Conservation (phyloP, 2,113 vertebrate species). For the Ovis canadensis region DNA sequence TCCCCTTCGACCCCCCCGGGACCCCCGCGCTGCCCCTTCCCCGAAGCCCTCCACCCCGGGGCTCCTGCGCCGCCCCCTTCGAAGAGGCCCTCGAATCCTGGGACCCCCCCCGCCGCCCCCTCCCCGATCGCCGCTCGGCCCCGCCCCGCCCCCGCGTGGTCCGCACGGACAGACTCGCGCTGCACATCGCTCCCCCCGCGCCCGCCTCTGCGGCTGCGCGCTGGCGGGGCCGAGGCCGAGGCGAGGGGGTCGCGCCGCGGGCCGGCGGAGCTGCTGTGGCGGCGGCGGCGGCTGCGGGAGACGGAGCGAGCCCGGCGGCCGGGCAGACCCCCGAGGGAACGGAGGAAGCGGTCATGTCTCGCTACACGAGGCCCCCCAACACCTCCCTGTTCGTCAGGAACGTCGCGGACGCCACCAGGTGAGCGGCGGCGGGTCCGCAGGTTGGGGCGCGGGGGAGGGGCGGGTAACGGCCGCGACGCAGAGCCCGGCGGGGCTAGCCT, state of each 20-base stretch:
- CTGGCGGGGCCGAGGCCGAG: slow-evolving; percentile 45
- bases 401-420: slow-evolving; percentile 80
- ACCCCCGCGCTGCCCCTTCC: rapidly evolving
- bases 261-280: slow-evolving; percentile 41
- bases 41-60: background rate
- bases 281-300: background rate
- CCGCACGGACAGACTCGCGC: background rate
- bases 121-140: background rate
- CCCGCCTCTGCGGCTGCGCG: slow-evolving; percentile 70
- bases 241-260: slow-evolving; percentile 61
- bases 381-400: slow-evolving; percentile 81
- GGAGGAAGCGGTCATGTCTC: slow-evolving; percentile 72
- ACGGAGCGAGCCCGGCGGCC: background rate
- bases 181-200: background rate
- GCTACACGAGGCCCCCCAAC: slow-evolving; percentile 80
- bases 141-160: background rate
- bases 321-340: background rate
- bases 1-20: too few species aligned
- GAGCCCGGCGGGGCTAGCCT: background rate
- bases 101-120: background rate
- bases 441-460: background rate
- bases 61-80: background rate
- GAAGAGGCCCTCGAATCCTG: background rate
- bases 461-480: background rate
- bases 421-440: slow-evolving; percentile 30